These are phyloP conservation scores for Matsumurasca onukii DNA, from an alignment of 1,140 invertebrate species.

Conservation along the genomic window DNA sequence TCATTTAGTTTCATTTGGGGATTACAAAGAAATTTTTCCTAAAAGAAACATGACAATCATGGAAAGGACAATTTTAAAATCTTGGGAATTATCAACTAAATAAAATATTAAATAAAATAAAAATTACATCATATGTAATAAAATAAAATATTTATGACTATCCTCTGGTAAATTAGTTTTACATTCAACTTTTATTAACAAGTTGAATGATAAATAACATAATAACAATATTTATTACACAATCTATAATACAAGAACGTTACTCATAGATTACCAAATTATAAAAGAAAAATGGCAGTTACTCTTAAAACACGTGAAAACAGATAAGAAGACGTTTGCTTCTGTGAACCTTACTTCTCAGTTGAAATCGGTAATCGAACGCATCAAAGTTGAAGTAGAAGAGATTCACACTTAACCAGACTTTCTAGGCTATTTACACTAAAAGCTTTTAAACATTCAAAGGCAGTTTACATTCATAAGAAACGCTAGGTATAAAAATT, in stretches of 20 bases:
- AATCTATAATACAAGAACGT: neutral
- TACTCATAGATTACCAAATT: neutral
- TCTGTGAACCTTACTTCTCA: no score
- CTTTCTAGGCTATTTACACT: no score
- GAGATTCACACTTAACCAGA: no score
- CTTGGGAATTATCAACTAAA: constrained; percentile 9
- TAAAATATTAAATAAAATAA: constrained; percentile 12
- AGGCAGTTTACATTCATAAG: no score
- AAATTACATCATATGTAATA: constrained; percentile 13
- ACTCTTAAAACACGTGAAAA: neutral
- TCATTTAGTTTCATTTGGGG: no score
- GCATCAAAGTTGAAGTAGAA: no score
- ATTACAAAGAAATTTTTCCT: no score
- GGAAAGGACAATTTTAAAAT: neutral
- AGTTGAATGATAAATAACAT: constrained; percentile 27
- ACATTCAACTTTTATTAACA: constrained; percentile 16
- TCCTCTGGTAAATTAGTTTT: constrained; percentile 27
- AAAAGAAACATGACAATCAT: neutral
- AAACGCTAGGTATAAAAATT: no score
- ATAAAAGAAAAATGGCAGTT: constrained; percentile 19
- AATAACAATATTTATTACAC: constrained; percentile 15
- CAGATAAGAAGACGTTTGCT: no score
- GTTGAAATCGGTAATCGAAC: no score
- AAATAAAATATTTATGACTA: constrained; percentile 21
- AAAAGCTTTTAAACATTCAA: no score